Base-by-base conservation (phyloP, 92 coral and sea anemone genomes). In the Pocillopora meandrina region DNA sequence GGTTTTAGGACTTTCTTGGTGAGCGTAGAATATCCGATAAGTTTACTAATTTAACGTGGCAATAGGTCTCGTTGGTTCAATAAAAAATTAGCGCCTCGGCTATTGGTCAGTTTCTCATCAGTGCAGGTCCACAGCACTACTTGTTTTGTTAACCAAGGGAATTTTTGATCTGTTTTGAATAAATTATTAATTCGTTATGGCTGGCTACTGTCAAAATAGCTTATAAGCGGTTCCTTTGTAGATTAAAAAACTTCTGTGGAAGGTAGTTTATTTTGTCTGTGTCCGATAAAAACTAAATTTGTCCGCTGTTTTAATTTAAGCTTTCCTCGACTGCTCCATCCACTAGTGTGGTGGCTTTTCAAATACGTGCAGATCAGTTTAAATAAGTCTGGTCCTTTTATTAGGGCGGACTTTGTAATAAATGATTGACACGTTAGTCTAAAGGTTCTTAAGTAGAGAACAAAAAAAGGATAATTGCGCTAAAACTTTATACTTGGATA, bases 31-130 rank as follows among this genome's bases (percentile, higher is more conserved):
- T 82, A 83, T 59, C 17, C 69, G 68, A 56, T 56, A n/a, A 69
- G 66, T 73, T 72, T 64, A 61, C 12, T 79, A 62, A 60, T 64
- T 62, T 72, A 62, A 83, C 86, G 86, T 83, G 86, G 86, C 86
- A 74, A 61, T 56, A 65, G 55, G 80, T 56, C 80, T 83, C 73
- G 14, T 49, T 74, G 52, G 80, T 83, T 83, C 64, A 83, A 56
- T 62, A 64, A 83, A 56, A 61, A 75, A 74, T 19, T 47, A 26
- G 80, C 49, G 63, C 80, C 63, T 49, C 65, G 47, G 52, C 72
- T 49, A 83, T 83, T 83, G 86, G 86, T 63, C 33, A 9, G n/a
- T 83, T 59, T 21, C 56, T 10, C 52, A 17, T n/a, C 20, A 49
- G 79, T 17, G 61, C 64, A 72, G 72, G 79, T 72, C 31, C 71